Conservation (phyloP, 2,113 vertebrate species). For the Cyanistes caeruleus region DNA sequence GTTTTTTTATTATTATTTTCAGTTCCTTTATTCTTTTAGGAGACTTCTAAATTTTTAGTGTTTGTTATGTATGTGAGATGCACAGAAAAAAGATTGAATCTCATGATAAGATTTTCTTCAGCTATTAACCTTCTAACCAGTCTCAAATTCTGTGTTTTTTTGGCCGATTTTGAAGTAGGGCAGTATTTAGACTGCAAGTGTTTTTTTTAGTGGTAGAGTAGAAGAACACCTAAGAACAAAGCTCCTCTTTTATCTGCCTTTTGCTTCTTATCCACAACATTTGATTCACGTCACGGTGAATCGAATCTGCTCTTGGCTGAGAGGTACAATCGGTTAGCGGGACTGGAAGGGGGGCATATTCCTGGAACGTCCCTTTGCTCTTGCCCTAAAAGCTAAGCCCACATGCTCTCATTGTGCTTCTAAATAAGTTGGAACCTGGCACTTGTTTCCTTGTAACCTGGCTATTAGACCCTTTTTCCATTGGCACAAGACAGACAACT, state of each 20-base stretch:
- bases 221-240: background rate
- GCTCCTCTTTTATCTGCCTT: background rate
- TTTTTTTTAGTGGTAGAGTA: background rate
- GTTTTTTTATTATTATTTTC: background rate
- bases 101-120: background rate
- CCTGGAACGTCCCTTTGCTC: background rate
- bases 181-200: background rate
- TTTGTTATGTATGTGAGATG: background rate
- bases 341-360: background rate
- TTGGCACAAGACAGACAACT: constrained; percentile 33
- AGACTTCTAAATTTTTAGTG: background rate
- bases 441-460: constrained; percentile 16
- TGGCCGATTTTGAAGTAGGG: background rate
- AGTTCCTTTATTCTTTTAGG: background rate
- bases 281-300: background rate
- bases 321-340: background rate
- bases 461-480: constrained; percentile 40
- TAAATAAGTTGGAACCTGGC: constrained; percentile 12
- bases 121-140: background rate
- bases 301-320: background rate
- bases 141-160: background rate
- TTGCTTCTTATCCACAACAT: background rate
- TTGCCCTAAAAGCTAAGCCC: background rate
- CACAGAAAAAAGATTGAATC: background rate
- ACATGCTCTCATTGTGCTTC: constrained; percentile 17